Conservation (phyloP, 2,113 vertebrate species). For the Gobiocypris rarus region DNA sequence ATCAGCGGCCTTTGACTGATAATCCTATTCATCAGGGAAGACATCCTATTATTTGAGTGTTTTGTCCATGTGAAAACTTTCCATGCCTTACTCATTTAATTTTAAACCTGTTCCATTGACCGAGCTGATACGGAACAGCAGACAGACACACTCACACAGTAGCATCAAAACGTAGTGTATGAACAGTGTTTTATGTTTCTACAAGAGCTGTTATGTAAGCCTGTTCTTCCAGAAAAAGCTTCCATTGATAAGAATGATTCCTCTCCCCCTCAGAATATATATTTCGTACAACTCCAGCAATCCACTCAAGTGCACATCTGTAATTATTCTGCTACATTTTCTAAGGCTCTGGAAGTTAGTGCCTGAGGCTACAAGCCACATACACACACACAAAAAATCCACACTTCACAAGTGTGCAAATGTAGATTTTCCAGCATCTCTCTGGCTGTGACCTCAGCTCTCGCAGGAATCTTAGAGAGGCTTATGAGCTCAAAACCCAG, state of each 20-base stretch:
- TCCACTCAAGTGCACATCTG: neutral
- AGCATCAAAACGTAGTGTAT: slow-evolving; percentile 53
- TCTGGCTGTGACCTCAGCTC: slow-evolving; percentile 40
- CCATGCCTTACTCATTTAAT: slow-evolving; percentile 71
- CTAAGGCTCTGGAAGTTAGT: neutral
- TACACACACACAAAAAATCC: neutral
- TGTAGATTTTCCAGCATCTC: slow-evolving; percentile 19
- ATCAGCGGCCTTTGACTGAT: slow-evolving; percentile 3
- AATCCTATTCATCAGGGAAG: neutral
- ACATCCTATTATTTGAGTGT: slow-evolving; percentile 8
- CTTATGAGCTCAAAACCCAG: slow-evolving; percentile 31
- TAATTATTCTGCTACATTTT: neutral
- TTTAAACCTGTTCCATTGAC: slow-evolving; percentile 56
- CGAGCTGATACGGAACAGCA: slow-evolving; percentile 35
- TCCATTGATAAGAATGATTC: neutral
- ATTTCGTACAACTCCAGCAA: neutral
- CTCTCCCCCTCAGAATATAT: neutral
- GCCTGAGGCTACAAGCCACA: slow-evolving; percentile 1
- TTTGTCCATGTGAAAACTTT: slow-evolving; percentile 49
- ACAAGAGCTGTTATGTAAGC: slow-evolving; percentile 13
- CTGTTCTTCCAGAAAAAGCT: slow-evolving; percentile 2
- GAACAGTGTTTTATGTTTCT: neutral
- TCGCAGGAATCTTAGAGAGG: slow-evolving; percentile 18
- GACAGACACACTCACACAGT: slow-evolving; percentile 47
- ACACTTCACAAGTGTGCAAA: slow-evolving; percentile 25